These are phyloP conservation scores for Aphodius sticticus DNA, from an alignment of 2,888 invertebrate species.

Conservation along the genomic window DNA sequence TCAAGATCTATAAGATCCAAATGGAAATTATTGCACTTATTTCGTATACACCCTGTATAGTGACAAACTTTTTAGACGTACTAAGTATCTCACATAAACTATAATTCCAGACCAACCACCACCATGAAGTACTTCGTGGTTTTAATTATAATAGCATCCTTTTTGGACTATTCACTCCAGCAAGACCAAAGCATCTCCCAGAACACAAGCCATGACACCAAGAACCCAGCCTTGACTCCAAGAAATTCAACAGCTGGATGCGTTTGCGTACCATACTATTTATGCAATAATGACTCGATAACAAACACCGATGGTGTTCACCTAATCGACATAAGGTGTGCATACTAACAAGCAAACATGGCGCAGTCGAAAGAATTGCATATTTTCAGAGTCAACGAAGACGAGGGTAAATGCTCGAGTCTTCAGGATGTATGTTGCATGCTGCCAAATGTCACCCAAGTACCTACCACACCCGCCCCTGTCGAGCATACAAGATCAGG, in stretches of 20 bases:
- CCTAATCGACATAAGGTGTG: no score
- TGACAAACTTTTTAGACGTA: no score
- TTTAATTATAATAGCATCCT: not conserved
- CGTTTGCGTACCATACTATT: conserved; percentile 80
- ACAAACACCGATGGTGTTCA: not conserved
- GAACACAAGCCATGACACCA: conserved; percentile 60
- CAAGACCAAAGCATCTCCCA: conserved; percentile 66
- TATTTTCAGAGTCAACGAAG: conserved; percentile 5
- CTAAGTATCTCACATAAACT: no score
- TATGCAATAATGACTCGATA: conserved; percentile 69
- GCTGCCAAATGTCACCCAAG: conserved; percentile 49
- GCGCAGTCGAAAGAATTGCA: no score
- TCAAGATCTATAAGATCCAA: no score
- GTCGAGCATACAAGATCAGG: conserved; percentile 71
- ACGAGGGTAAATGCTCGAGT: conserved; percentile 59
- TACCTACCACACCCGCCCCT: conserved; percentile 48
- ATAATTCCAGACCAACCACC: no score
- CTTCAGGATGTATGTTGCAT: conserved; percentile 68
- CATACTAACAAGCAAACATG: conserved; percentile 26
- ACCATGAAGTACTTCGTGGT: not conserved
- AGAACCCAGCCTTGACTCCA: no score
- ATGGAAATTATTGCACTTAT: no score
- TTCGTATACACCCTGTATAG: no score
- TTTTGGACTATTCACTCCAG: not conserved
- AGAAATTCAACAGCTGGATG: conserved; percentile 56